These are phyloP conservation scores for Seriola rivoliana DNA, from an alignment of 2,113 vertebrate genomes.

Conservation along the genomic window DNA sequence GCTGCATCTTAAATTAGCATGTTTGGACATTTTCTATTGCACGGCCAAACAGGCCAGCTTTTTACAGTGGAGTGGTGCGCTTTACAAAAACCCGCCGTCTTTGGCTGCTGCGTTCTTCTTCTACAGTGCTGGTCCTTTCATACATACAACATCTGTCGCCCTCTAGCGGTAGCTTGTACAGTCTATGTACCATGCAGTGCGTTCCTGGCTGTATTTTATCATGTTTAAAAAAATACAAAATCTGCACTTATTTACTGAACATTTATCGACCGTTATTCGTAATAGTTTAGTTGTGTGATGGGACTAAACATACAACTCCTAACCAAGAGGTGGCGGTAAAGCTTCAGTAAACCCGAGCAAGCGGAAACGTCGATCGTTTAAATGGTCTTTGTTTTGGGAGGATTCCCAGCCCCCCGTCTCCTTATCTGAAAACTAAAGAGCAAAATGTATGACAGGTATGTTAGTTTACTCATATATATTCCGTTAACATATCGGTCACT, in stretches of 20 bases:
- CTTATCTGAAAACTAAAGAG: constrained; percentile 57
- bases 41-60: background rate
- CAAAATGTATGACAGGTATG: constrained; percentile 82
- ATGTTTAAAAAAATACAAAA: background rate
- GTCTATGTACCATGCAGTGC: fast-evolving
- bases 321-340: constrained; percentile 41
- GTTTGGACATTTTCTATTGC: too few relatives aligned
- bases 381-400: constrained; percentile 81
- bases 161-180: background rate
- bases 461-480: constrained; percentile 16
- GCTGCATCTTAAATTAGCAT: background rate
- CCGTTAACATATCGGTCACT: background rate
- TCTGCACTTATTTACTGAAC: background rate
- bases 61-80: background rate
- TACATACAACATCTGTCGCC: background rate
- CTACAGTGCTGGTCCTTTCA: background rate
- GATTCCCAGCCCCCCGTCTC: constrained; percentile 33
- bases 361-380: constrained; percentile 49
- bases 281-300: background rate
- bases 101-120: constrained; percentile 44
- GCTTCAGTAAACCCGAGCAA: background rate
- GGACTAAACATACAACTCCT: background rate
- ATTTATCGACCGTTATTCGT: background rate
- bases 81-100: background rate
- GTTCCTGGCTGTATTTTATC: background rate